These are phyloP conservation scores for Cyprinodon brontotheroides DNA, from an alignment of 2,113 vertebrate genomes.

Conservation along the genomic window DNA sequence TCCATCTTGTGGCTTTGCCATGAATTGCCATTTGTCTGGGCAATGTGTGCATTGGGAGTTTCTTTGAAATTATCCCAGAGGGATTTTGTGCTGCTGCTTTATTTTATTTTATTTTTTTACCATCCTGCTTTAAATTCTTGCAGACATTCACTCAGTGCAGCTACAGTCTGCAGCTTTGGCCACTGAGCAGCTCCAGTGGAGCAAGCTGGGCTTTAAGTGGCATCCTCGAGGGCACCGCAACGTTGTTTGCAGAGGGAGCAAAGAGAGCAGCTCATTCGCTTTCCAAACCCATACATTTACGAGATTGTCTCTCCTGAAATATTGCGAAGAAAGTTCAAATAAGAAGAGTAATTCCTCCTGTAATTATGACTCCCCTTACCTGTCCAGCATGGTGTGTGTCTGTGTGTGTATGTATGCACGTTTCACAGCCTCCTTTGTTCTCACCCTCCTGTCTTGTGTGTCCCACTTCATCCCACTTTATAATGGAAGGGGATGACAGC, in stretches of 20 bases:
- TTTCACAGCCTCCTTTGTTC: constrained; percentile 65
- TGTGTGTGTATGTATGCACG: neutral
- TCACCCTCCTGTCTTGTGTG: constrained; percentile 63
- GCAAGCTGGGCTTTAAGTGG: constrained; percentile 61
- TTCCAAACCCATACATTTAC: constrained; percentile 42
- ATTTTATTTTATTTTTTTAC: constrained; percentile 36
- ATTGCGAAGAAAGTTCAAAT: constrained; percentile 20
- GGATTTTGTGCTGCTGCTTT: constrained; percentile 17
- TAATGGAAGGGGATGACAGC: constrained; percentile 73
- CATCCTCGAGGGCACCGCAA: constrained; percentile 57
- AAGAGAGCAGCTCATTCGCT: constrained; percentile 52
- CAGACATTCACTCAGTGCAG: constrained; percentile 46
- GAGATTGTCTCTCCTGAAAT: constrained; percentile 53
- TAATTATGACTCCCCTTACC: constrained; percentile 28
- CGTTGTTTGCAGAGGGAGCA: constrained; percentile 47
- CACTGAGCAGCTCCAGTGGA: constrained; percentile 65
- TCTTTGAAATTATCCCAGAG: constrained; percentile 30
- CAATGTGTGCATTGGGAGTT: constrained; percentile 40
- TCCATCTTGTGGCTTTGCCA: constrained; percentile 35
- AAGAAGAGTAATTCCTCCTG: constrained; percentile 42
- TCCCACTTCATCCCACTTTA: constrained; percentile 65
- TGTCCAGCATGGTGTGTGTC: constrained; percentile 9
- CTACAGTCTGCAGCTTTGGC: constrained; percentile 60
- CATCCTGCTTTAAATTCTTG: constrained; percentile 51
- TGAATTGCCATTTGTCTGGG: constrained; percentile 43